Conservation (phyloP, 2,113 vertebrate genomes). For the Ctenodactylus gundi region DNA sequence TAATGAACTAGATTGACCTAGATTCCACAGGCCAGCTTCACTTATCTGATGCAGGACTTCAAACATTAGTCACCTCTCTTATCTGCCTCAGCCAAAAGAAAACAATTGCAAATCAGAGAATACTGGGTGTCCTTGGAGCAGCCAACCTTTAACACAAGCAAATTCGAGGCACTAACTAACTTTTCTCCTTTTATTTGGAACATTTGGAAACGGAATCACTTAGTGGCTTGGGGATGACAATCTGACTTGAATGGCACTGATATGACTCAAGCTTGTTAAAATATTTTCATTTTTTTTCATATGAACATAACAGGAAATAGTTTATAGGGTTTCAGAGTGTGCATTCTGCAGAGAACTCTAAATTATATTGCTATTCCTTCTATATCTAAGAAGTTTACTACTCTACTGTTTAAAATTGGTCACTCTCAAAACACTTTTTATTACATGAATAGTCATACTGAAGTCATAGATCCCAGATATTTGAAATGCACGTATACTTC, state of each 20-base stretch:
- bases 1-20: neutral
- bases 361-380: neutral
- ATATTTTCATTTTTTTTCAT: neutral
- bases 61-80: neutral
- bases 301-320: neutral
- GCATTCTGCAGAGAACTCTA: neutral
- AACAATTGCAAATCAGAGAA: neutral
- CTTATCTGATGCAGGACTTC: neutral
- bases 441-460: neutral
- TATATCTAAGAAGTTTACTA: neutral
- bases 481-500: neutral
- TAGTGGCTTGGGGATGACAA: neutral
- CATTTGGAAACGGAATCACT: too few relatives aligned
- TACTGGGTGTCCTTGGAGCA: neutral
- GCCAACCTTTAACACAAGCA: neutral
- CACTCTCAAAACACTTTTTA: neutral
- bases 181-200: too few relatives aligned
- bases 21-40: neutral
- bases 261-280: neutral
- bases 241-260: neutral
- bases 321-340: neutral
- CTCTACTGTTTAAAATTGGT: slow-evolving; percentile 13
- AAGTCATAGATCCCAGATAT: neutral
- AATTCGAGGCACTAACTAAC: too few relatives aligned
- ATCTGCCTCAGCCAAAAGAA: neutral